Base-by-base conservation (phyloP, 2,888 invertebrate species). In the Dastarcus helophoroides region DNA sequence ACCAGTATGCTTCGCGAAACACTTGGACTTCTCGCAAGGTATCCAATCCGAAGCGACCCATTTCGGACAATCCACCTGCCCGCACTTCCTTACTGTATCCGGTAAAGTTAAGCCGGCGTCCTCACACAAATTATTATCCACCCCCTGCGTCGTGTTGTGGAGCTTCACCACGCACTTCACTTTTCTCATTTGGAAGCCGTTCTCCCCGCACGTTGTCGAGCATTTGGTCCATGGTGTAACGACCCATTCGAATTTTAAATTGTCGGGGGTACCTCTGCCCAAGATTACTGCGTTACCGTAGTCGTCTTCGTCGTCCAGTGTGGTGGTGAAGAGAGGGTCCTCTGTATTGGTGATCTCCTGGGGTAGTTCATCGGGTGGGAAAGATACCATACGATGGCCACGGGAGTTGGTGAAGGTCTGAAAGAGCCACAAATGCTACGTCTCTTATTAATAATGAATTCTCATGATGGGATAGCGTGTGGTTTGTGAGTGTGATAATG, bases 211-310 rank as follows among this genome's bases (percentile, higher is more conserved):
- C 1, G 76, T 75, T 41, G 81, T 79, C 2, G 82, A 84, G 55
- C 93, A 93, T 8, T 74, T 69, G 0, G 88, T 81, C 93, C 93
- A 94, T 6, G 80, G 77, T 1, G 81, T 79, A 7, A 79, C 73
- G 51, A 73, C 68, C 89, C 89, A 90, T 42, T 76, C 75, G 55
- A 82, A 86, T 46, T 74, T 63, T 41, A 76, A 50, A 47, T 68
- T 62, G 25, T 62, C 59, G 4, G 57, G 56, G 4, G 22, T 23
- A 11, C 22, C 15, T 15, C 14, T 9, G n/a, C 21, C 15, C 17
- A 14, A 31, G 9, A 30, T 31, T 5, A 38, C 24, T 25, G 58
- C 62, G 15, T 56, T 43, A 40, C 62, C 59, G 42, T 63, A 44
- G 44, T 62, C 51, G 44, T 62, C 58, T 38, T 63, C 59, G 38